phyloP scores from a whole-genome alignment of 2,888 invertebrate genomes.

The Coremacera marginata region DNA sequence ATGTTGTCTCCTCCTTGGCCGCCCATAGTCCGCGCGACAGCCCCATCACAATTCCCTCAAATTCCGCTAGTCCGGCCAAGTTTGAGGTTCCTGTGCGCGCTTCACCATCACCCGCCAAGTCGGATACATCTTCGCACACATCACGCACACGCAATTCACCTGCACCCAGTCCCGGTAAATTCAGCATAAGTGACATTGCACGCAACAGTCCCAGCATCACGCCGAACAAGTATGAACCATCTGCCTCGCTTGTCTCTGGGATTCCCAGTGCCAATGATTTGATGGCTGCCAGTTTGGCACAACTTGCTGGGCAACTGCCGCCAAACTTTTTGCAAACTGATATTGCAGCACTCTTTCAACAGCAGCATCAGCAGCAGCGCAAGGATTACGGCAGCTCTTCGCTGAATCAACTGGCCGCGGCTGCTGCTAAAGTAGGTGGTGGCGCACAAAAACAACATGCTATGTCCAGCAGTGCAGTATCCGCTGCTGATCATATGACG shows the following conservation, averaged over 20 bases:
- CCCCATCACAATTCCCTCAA: slow-evolving; percentile 68
- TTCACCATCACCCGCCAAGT: slow-evolving; percentile 74
- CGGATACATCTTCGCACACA: slow-evolving; percentile 72
- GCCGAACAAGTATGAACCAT: slow-evolving; percentile 64
- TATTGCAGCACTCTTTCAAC: slow-evolving; percentile 64
- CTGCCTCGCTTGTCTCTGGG: slow-evolving; percentile 44
- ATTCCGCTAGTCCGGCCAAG: slow-evolving; percentile 68
- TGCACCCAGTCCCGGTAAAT: slow-evolving; percentile 70
- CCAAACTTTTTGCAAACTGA: slow-evolving; percentile 67
- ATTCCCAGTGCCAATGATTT: slow-evolving; percentile 65
- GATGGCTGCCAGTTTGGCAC: slow-evolving; percentile 68
- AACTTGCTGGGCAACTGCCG: slow-evolving; percentile 66
- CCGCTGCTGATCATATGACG: slow-evolving; percentile 35
- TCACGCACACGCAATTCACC: slow-evolving; percentile 72
- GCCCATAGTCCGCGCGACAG: slow-evolving; percentile 66
- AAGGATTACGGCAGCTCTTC: slow-evolving; percentile 67
- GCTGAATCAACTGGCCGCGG: slow-evolving; percentile 65
- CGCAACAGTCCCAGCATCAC: slow-evolving; percentile 67
- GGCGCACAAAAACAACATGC: slow-evolving; percentile 51
- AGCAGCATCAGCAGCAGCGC: slow-evolving; percentile 53
- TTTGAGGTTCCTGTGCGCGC: slow-evolving; percentile 73
- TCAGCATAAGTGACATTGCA: slow-evolving; percentile 67
- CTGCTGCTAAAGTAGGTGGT: slow-evolving; percentile 66
- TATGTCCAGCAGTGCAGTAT: slow-evolving; percentile 2
- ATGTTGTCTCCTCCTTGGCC: slow-evolving; percentile 48